Conservation (phyloP, 2,888 invertebrate species). For the Stenotaenia linearis region DNA sequence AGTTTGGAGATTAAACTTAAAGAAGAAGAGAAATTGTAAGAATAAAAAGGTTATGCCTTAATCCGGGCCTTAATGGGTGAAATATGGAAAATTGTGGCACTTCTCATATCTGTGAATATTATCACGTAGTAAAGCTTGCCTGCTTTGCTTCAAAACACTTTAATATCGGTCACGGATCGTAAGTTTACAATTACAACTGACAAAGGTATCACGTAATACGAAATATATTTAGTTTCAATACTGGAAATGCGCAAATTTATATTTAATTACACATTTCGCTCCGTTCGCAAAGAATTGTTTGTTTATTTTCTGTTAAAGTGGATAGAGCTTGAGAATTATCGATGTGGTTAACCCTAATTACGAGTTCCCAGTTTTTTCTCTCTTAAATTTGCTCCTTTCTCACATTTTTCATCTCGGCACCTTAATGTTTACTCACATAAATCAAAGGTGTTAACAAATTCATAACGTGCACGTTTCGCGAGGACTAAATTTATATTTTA, state of each 20-base stretch:
- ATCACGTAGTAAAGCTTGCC: conserved; percentile 1
- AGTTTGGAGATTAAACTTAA: not conserved
- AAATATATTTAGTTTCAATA: not conserved
- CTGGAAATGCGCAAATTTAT: not conserved
- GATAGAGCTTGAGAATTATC: not conserved
- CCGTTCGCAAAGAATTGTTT: not conserved
- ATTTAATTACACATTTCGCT: not conserved
- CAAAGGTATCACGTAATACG: not conserved
- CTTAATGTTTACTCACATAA: not conserved
- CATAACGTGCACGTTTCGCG: not conserved
- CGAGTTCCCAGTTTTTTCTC: not conserved
- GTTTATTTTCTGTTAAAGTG: not conserved
- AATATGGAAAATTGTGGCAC: not conserved
- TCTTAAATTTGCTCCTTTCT: not conserved
- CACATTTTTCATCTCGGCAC: not conserved
- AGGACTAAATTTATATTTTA: too few species aligned
- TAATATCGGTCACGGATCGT: not conserved
- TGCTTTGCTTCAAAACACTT: not conserved
- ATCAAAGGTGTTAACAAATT: not conserved
- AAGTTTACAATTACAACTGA: not conserved
- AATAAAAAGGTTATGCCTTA: not conserved
- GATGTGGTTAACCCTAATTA: conserved; percentile 11
- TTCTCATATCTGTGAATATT: not conserved
- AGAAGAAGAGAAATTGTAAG: not conserved
- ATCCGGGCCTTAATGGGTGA: not conserved